Evolutionary conservation across 2,888 invertebrate species (phyloP), one percentile per base, ranked within the genome.

Genomic region (Eupithecia abbreviata): DNA sequence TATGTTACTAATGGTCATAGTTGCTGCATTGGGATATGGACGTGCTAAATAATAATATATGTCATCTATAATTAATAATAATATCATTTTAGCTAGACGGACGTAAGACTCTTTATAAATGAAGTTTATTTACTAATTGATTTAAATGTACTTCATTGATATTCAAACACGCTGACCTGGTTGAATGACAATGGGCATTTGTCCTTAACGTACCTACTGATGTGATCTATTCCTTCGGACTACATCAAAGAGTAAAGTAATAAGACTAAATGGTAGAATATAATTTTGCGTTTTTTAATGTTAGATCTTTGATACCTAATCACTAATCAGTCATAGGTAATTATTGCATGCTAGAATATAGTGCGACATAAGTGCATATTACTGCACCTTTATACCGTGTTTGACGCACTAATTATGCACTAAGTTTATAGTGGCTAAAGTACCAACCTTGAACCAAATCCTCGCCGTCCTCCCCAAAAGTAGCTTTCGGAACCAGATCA

Each of bases 401-500:
- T 30, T 30, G 30, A 30, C 30, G 30, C 30, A 30, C 0, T 30
- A 30, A 55, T n/a, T 55, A n/a, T 58, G 10, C 18, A 10, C 18
- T 10, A 4, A 42, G 66, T 15, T 58, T 58, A n/a, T 66, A 42
- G 6, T 42, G 15, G 42, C 4, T 15, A 13, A 15, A 41, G 30
- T 6, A 67, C 76, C n/a, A 71, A 76, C 76, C 97, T 96, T 97
- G 97, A 71, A 96, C 93, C 85, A 96, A 95, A 84, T 96, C 96
- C 67, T 96, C 95, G 74, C 96, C 96, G 0, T 95, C 95, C 77
- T 95, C 96, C 77, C 95, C 96, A 82, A 97, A 95, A 87, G 97
- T 96, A 84, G 96, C 96, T 79, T 96, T 93, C 42, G 98, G 97
- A 73, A 98, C 96, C 83, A 97, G 90, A 87, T 98, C 98, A 86